Base-by-base conservation (phyloP, 2,888 invertebrate species). In the Magallana nippona region DNA sequence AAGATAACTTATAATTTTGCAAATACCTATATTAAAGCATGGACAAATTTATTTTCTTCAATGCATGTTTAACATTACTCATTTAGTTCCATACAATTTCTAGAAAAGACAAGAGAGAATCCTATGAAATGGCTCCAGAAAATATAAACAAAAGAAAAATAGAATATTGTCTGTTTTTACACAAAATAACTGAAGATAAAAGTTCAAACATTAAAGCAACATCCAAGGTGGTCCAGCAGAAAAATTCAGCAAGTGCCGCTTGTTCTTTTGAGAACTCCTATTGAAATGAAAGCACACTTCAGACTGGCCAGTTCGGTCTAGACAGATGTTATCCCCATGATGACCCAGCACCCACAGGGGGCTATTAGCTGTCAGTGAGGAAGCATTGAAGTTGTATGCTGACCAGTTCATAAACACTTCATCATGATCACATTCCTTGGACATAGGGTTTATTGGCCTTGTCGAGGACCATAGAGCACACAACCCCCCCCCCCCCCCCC, bases 381-480 rank as follows among this genome's bases (percentile, higher is more conserved):
- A 22, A 22, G 15, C 32, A 27, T 15, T 32, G 32, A 27, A 71
- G 71, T 71, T 71, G 44, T 44, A 71, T 32, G 71, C 17, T 71
- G 71, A 71, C 71, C 71, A 27, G 71, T 71, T 27, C 15, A 71
- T 71, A 71, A 71, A 71, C 71, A 71, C 71, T 71, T 27, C 27
- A 71, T 71, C 71, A 71, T 71, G 32, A 71, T 71, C 71, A 71
- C 22, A 71, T 71, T 71, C 71, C 32, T 27, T 71, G 71, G 71
- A 71, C 71, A 71, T 71, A 71, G 15, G 27, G 71, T 71, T 71
- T 71, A 71, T 71, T 32, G 32, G 2, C 32, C 22, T 22, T 32
- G 19, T 71, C 15, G 22, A 15, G 27, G 32, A 5, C 71, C 22
- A 71, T 71, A 71, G 32, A 71, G 71, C 71, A 71, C 71, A 71